Conservation (phyloP, 92 coral and sea anemone genomes). For the Zoanthus solanderi region DNA sequence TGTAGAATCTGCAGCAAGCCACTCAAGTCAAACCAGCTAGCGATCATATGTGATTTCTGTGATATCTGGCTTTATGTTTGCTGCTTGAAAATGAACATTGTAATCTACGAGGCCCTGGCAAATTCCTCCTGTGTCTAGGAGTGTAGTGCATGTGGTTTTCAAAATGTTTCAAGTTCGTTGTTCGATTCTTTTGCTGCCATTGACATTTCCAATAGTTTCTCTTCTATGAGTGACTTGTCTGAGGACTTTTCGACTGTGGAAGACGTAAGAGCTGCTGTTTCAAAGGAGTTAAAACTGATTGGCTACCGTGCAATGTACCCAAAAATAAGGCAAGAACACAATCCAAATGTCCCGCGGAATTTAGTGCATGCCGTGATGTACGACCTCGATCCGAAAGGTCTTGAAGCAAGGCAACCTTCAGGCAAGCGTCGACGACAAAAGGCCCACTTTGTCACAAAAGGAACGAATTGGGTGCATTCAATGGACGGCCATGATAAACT, state of each 20-base stretch:
- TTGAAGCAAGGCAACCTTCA: constrained; percentile 37
- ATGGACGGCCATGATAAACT: constrained; percentile 35
- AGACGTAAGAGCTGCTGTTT: constrained; percentile 25
- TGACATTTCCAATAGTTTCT: no score
- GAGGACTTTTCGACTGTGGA: constrained; percentile 10
- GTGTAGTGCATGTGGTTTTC: no score
- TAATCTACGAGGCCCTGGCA: no score
- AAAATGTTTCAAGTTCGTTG: no score
- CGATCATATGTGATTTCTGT: no score
- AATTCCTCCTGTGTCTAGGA: no score
- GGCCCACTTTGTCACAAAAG: constrained; percentile 26
- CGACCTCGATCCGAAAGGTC: constrained; percentile 40
- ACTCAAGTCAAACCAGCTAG: background rate
- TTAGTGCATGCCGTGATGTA: constrained; percentile 38
- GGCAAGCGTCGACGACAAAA: constrained; percentile 33
- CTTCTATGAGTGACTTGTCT: no score
- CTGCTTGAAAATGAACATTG: no score
- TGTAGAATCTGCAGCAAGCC: background rate
- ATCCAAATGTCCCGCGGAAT: constrained; percentile 29
- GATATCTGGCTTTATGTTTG: no score
- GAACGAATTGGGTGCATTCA: constrained; percentile 46
- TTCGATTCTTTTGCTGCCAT: no score
- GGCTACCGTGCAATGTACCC: constrained; percentile 32
- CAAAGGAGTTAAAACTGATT: constrained; percentile 16
- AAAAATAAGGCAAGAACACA: constrained; percentile 23